These are phyloP conservation scores for Mustelus asterias DNA, from an alignment of 2,113 vertebrate species.

Conservation along the genomic window DNA sequence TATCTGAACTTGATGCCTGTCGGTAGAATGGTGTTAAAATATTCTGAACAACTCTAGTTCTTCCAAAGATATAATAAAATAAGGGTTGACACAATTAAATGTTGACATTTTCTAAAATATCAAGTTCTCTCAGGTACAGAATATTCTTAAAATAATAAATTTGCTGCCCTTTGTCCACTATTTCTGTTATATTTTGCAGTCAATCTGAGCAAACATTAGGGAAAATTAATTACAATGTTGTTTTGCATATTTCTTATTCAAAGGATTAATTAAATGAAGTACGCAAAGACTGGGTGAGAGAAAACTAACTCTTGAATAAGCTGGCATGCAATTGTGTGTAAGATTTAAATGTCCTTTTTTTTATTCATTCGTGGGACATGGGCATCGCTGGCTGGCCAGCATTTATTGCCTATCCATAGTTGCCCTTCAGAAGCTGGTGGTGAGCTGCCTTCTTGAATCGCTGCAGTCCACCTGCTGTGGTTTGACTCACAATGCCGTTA, in stretches of 20 bases:
- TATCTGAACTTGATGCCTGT: background rate
- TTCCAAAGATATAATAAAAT: background rate
- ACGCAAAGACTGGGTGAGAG: background rate
- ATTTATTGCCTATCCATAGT: too few species aligned
- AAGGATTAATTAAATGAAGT: background rate
- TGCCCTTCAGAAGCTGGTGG: too few species aligned
- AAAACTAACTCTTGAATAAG: background rate
- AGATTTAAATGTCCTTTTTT: background rate
- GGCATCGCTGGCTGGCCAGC: too few species aligned
- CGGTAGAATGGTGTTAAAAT: background rate
- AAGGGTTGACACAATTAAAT: background rate
- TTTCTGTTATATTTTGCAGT: background rate
- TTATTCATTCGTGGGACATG: too few species aligned
- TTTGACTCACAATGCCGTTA: too few species aligned
- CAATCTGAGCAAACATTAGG: background rate
- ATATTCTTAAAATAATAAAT: background rate
- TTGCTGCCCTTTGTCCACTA: background rate
- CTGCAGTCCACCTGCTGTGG: too few species aligned
- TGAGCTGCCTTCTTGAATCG: too few species aligned
- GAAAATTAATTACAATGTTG: background rate
- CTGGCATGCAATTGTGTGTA: background rate
- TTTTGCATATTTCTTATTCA: background rate
- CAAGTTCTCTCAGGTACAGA: background rate
- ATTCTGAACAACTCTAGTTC: background rate
- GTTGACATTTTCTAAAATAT: background rate